Percentiles rank a stretch among this genome's conserved stretches.
phyloP scores from a whole-genome alignment of 2,113 vertebrate species.

The Esox niger region DNA sequence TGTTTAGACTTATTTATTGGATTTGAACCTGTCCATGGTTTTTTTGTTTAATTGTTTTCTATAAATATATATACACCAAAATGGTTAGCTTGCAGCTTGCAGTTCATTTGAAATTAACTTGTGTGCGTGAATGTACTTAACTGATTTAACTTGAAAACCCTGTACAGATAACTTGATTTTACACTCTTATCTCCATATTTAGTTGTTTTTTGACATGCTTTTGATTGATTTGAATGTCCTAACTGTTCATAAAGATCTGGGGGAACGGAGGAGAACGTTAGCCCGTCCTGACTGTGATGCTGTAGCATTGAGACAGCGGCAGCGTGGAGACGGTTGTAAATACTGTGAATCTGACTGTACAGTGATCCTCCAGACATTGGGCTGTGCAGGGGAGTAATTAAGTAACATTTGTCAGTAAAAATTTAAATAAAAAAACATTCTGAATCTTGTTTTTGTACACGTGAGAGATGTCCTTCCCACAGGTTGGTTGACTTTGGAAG shows the following conservation, averaged over 20 bases:
- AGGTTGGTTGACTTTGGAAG: too few relatives aligned
- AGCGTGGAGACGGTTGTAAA: constrained; percentile 51
- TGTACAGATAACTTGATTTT: constrained; percentile 50
- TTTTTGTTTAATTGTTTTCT: constrained; percentile 29
- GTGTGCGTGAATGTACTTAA: constrained; percentile 62
- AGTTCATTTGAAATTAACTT: constrained; percentile 52
- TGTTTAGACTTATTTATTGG: constrained; percentile 44
- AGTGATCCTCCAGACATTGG: constrained; percentile 59
- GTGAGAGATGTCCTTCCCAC: not conserved
- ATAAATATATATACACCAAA: constrained; percentile 48
- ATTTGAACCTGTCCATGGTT: constrained; percentile 20
- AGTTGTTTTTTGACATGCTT: constrained; percentile 54
- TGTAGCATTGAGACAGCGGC: constrained; percentile 12
- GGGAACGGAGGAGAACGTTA: constrained; percentile 14
- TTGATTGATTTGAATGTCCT: constrained; percentile 35
- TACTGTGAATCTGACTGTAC: constrained; percentile 70
- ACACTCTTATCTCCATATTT: constrained; percentile 37
- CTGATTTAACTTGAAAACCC: constrained; percentile 43
- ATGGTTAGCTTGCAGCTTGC: constrained; percentile 44
- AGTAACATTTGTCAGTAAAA: constrained; percentile 59
- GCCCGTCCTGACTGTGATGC: constrained; percentile 33
- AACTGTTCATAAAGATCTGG: not conserved
- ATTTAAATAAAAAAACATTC: constrained; percentile 68
- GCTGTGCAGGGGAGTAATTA: constrained; percentile 56
- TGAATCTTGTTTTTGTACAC: constrained; percentile 17